These are phyloP conservation scores for Tupaia chinensis DNA, from an alignment of 2,113 vertebrate species.

Conservation along the genomic window DNA sequence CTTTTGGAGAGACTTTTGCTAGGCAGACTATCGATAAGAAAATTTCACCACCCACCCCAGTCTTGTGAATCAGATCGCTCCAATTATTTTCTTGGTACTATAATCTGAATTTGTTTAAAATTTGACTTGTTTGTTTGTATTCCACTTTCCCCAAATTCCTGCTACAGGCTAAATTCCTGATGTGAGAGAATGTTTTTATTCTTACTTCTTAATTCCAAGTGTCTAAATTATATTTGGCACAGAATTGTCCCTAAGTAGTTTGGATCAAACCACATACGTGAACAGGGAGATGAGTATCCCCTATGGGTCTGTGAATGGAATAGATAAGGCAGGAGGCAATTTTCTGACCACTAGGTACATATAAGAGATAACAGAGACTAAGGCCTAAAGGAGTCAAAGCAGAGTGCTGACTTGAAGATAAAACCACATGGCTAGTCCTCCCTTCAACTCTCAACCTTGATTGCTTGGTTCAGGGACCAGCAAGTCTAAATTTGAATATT, in stretches of 20 bases:
- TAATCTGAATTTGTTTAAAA: background rate
- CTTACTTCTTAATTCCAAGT: background rate
- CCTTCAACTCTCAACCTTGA: background rate
- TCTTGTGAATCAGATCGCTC: background rate
- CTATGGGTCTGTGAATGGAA: background rate
- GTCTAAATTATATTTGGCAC: background rate
- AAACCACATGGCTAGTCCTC: rapidly evolving
- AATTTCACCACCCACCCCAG: too few relatives aligned
- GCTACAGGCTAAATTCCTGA: background rate
- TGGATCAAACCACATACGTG: background rate
- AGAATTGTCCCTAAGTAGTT: background rate
- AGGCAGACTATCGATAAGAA: background rate
- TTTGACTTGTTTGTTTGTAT: background rate
- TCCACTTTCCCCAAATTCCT: background rate
- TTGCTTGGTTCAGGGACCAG: background rate
- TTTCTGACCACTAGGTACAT: background rate
- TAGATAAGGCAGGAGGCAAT: rapidly evolving
- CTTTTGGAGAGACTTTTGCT: background rate
- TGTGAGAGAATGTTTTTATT: background rate
- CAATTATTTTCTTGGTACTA: background rate
- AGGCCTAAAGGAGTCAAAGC: background rate
- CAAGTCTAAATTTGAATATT: background rate
- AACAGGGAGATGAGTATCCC: background rate
- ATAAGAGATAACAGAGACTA: too few relatives aligned
- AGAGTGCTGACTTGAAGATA: background rate